phyloP scores from a whole-genome alignment of 2,113 vertebrate genomes.

The Labeo catla region DNA sequence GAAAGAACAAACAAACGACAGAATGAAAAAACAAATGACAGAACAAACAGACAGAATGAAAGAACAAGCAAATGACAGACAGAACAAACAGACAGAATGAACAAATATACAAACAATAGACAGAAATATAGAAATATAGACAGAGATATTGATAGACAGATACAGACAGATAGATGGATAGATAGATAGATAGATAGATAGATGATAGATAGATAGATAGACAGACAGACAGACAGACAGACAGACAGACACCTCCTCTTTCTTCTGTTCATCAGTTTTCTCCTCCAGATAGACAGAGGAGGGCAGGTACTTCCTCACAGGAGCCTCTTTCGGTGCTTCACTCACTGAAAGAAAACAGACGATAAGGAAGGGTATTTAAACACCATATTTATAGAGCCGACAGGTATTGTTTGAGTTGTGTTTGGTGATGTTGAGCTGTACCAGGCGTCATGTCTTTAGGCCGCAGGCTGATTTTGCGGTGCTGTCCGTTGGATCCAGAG shows the following conservation, averaged over 20 bases:
- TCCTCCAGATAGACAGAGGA: constrained; percentile 88
- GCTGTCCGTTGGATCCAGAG: constrained; percentile 76
- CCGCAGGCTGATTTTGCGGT: constrained; percentile 78
- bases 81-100: background rate
- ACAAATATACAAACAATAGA: no score
- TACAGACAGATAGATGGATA: background rate
- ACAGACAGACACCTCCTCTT: constrained; percentile 85
- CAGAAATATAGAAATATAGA: background rate
- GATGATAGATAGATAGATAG: background rate
- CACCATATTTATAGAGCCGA: background rate
- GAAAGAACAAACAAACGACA: no score
- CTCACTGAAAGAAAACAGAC: constrained; percentile 78
- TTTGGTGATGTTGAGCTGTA: constrained; percentile 58
- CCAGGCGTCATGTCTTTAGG: constrained; percentile 89
- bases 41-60: no score
- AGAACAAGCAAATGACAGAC: no score
- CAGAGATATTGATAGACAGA: background rate
- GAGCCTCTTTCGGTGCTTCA: constrained; percentile 86
- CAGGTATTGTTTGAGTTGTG: background rate
- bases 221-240: background rate
- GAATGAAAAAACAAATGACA: no score
- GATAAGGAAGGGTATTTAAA: background rate
- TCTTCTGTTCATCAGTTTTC: constrained; percentile 96
- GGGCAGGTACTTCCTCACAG: constrained; percentile 81
- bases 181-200: background rate